Evolutionary conservation across 1,140 invertebrate genomes (phyloP), one percentile per base, ranked within the genome.

Genomic region (Drosophila kohkoa): DNA sequence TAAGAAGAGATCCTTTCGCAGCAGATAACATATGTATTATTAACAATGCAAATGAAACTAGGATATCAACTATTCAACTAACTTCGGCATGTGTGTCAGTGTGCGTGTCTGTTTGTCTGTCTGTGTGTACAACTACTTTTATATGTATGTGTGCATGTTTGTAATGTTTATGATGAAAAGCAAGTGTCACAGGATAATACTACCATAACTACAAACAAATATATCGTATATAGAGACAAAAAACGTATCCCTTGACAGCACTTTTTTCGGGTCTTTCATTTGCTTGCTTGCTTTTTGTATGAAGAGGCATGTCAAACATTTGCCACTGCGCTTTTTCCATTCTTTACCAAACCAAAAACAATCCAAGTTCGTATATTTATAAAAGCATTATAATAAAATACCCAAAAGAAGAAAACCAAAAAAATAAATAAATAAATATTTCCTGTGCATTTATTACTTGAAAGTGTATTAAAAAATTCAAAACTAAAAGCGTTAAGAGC

Each of bases 401-500:
- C 43, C 30, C 2, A 38, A 38, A 38, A 8, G 8, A 25, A 25
- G 20, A 25, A 25, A 25, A 3, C 3, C 20, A 25, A 25, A 25
- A 25, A 25, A 25, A 25, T 25, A 25, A 35, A 41, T 51, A 65
- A 69, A 75, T 38, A 38, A 70, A 30, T 70, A 70, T 63, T 64
- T 63, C 54, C 66, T 52, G 66, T 70, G 72, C 72, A 75, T 75
- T 75, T 75, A 75, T 20, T 46, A 75, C 58, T 70, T 55, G 43
- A 58, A 70, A 63, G 46, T 51, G 32, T 73, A 67, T 73, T 46
- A 35, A 62, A 52, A 66, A 10, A 73, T 46, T 59, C 45, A 60
- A 25, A 25, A 60, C 54, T 65, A 66, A 75, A 57, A 65, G 72
- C 72, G 35, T 28, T 7, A 43, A 59, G 55, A 78, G 72, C 77